Base-by-base conservation (phyloP, 2,113 vertebrate genomes). In the Actenoides lindsayi region DNA sequence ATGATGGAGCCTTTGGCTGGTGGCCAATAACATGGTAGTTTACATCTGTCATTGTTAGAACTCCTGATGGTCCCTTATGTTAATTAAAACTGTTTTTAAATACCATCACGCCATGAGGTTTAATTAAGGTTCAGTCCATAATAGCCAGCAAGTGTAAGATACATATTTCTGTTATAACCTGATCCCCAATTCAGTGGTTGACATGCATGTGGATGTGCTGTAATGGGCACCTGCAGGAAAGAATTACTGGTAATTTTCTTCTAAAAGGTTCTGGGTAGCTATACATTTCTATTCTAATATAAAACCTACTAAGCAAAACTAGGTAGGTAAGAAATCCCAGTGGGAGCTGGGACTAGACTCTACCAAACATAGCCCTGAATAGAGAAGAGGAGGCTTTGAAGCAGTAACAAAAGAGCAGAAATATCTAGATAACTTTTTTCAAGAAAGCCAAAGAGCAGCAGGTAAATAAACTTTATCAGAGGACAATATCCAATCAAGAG, bases 81-180 rank as follows among this genome's bases (percentile, higher is more conserved):
- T 88, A 96, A 96, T 97, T 96, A 95, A 87, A 91, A 92, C 64
- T 95, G 93, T 77, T 96, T 96, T 96, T 95, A 78, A 95, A 78
- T 48, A 89, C 73, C 83, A 35, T 46, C 90, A 78, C 76, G 88
- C 90, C 90, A 53, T 10, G 8, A 75, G 93, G 76, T 90, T 96
- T 95, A 96, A 96, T 96, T 96, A 86, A 88, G 48, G 53, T 35
- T 93, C 56, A 78, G 76, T 82, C 35, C 68, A 76, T 90, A 84
- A 87, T 2, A 96, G 65, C 37, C 48, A 70, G 64, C 37, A 94
- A 95, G 59, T 28, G 9, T 48, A 57, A 93, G 42, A 79, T 15
- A 46, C 16, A 7, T 56, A 77, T 85, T 90, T 88, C 75, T 94
- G 1, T 79, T 69, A 88, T 18, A 78, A 92, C 18, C 31, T 41